Percentiles rank a stretch among this genome's conserved stretches.
Conservation (phyloP, 2,797 vertebrate genomes). For the Lepus oiostolus region DNA sequence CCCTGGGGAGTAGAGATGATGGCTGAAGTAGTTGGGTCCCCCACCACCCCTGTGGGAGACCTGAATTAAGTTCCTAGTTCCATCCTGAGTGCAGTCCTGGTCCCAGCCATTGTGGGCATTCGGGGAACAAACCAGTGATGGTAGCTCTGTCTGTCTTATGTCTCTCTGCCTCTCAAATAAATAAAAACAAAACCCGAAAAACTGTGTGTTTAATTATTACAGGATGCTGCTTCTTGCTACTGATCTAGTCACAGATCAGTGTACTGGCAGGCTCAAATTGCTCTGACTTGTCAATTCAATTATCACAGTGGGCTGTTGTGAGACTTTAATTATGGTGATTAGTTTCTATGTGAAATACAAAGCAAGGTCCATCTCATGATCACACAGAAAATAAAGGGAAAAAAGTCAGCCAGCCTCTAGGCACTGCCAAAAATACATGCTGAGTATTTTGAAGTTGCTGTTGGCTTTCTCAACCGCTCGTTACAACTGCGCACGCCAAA, state of each 20-base stretch:
- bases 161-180: too few relatives aligned
- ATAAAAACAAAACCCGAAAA: not conserved
- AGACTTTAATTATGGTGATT: constrained; percentile 11
- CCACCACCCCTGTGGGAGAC: too few relatives aligned
- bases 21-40: too few relatives aligned
- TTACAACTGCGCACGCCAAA: not conserved
- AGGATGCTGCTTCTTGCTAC: not conserved
- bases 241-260: not conserved
- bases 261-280: not conserved
- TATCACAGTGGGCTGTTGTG: not conserved
- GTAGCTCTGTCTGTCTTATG: too few relatives aligned
- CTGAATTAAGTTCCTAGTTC: too few relatives aligned
- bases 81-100: too few relatives aligned
- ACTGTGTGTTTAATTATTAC: not conserved
- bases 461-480: not conserved
- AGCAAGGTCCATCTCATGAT: not conserved
- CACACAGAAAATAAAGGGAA: not conserved
- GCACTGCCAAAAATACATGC: not conserved
- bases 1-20: too few relatives aligned
- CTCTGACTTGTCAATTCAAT: not conserved
- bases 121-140: too few relatives aligned
- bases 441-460: not conserved
- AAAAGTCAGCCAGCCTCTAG: not conserved
- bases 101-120: too few relatives aligned
- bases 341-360: not conserved